phyloP scores from a whole-genome alignment of 2,797 vertebrate species.

The Poecilia gillii region DNA sequence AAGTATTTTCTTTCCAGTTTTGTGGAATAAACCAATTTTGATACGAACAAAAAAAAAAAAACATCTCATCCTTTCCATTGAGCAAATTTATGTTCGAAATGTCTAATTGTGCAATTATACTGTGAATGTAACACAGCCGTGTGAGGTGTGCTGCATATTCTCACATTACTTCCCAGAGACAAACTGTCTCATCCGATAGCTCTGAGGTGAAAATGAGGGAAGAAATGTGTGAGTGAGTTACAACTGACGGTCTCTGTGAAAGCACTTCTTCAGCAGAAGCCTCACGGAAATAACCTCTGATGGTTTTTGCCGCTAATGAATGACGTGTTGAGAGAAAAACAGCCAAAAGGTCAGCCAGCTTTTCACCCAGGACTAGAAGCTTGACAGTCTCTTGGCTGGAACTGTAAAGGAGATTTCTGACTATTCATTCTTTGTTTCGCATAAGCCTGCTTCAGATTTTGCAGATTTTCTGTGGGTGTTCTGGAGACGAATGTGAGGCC shows the following conservation, averaged over 20 bases:
- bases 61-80: too few relatives aligned
- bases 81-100: too few relatives aligned
- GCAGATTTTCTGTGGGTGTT: conserved; percentile 58
- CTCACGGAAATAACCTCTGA: conserved; percentile 33
- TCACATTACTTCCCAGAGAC: conserved; percentile 11
- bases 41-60: too few relatives aligned
- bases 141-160: conserved; percentile 1
- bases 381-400: conserved; percentile 27
- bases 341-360: conserved; percentile 21
- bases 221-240: conserved; percentile 8
- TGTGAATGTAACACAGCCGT: too few relatives aligned
- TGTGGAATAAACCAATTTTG: too few relatives aligned
- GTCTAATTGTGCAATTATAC: too few relatives aligned
- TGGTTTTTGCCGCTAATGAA: conserved; percentile 50
- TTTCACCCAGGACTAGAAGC: conserved; percentile 47
- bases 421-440: conserved; percentile 18
- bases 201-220: conserved; percentile 1
- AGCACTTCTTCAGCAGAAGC: conserved; percentile 14
- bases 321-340: conserved; percentile 43
- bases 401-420: conserved; percentile 32
- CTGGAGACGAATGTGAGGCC: conserved; percentile 44
- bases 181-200: not conserved
- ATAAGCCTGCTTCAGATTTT: conserved; percentile 56
- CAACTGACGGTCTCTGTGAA: conserved; percentile 28
- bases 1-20: too few relatives aligned